Conservation (phyloP, 1,140 invertebrate species). For the Macrobrachium rosenbergii region DNA sequence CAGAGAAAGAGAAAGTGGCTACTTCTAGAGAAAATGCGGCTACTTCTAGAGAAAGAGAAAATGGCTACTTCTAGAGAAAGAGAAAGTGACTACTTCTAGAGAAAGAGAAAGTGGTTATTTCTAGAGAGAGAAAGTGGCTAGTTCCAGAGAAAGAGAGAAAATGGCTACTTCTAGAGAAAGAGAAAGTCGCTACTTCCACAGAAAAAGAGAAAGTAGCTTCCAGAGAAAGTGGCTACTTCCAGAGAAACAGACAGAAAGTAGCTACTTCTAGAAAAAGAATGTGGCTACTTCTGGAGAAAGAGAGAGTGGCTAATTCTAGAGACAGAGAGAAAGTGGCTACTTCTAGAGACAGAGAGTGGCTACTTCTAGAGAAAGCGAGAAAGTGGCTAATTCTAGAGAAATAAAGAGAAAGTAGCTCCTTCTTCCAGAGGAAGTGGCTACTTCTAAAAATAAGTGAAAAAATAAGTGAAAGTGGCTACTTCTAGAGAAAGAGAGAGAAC, state of each 20-base stretch:
- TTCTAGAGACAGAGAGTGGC: neutral
- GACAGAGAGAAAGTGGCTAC: too few relatives aligned
- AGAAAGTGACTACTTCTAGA: neutral
- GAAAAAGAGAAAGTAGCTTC: neutral
- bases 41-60: neutral
- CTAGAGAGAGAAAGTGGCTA: conserved; percentile 1
- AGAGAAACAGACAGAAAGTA: neutral
- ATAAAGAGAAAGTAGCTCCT: neutral
- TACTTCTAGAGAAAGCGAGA: neutral
- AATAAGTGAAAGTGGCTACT: too few relatives aligned
- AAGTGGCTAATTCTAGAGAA: too few relatives aligned
- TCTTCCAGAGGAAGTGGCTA: too few relatives aligned
- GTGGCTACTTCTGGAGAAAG: neutral
- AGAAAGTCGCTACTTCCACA: too few relatives aligned
- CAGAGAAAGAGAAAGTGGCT: neutral
- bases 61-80: neutral
- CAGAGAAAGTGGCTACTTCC: neutral
- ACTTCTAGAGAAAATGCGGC: neutral
- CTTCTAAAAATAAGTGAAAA: too few relatives aligned
- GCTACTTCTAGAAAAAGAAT: conserved; percentile 20
- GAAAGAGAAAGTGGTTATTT: neutral
- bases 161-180: too few relatives aligned
- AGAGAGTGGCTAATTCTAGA: neutral
- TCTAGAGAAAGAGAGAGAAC: too few relatives aligned
- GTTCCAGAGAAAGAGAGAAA: neutral